Percentiles rank a stretch among this genome's conserved stretches.
These are phyloP conservation scores for Troides oblongomaculatus DNA, from an alignment of 2,888 invertebrate genomes.

Conservation along the genomic window DNA sequence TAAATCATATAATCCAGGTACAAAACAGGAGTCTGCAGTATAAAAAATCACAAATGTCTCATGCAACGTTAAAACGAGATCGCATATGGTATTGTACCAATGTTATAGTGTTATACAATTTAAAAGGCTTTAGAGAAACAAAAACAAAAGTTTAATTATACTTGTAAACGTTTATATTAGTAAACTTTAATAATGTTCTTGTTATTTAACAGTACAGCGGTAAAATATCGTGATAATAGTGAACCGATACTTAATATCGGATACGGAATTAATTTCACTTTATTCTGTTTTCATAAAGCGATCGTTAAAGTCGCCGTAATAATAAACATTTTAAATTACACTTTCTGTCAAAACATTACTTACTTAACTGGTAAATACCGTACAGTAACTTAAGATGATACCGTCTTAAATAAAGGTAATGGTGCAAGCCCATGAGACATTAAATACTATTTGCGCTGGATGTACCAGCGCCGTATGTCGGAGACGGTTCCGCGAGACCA, in stretches of 20 bases:
- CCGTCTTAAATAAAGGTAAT: conserved; percentile 17
- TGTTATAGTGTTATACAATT: too few relatives aligned
- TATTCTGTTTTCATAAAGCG: conserved; percentile 11
- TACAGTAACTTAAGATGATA: conserved; percentile 1
- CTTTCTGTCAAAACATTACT: conserved; percentile 19
- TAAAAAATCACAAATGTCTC: too few relatives aligned
- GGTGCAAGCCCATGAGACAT: conserved; percentile 7
- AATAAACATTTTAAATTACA: conserved; percentile 18
- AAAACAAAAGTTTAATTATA: too few relatives aligned
- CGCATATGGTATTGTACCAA: too few relatives aligned
- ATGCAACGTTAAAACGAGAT: too few relatives aligned
- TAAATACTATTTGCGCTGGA: conserved; percentile 18
- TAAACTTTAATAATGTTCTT: neutral
- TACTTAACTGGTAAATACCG: conserved; percentile 3
- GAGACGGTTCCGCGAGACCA: neutral
- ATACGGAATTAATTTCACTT: conserved; percentile 9
- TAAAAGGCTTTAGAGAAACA: too few relatives aligned
- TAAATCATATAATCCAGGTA: neutral
- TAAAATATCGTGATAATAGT: neutral
- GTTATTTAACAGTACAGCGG: neutral
- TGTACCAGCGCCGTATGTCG: neutral
- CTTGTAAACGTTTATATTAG: neutral
- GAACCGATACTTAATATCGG: neutral
- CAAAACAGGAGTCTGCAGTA: too few relatives aligned
- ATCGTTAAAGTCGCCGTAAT: conserved; percentile 15